Conservation (phyloP, 2,113 vertebrate species). For the Apistogramma diplotaenia region DNA sequence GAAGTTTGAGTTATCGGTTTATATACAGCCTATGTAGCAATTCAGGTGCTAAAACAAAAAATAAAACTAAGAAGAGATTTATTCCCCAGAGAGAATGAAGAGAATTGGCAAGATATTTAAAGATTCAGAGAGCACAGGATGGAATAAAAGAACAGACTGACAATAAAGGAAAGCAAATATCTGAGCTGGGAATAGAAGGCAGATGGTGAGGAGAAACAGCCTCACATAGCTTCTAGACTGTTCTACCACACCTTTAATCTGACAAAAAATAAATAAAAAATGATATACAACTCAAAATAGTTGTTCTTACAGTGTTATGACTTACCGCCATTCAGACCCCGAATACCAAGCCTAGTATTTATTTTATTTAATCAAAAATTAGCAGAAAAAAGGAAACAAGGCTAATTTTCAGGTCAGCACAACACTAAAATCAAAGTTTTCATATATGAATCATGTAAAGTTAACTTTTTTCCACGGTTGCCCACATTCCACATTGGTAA, state of each 20-base stretch:
- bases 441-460: neutral
- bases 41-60: neutral
- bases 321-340: neutral
- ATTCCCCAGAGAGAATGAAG: neutral
- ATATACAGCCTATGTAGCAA: neutral
- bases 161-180: conserved; percentile 24
- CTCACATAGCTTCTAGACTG: neutral
- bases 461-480: neutral
- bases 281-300: neutral
- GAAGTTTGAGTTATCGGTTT: neutral
- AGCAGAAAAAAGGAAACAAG: neutral
- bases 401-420: neutral
- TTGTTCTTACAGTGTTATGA: neutral
- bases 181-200: conserved; percentile 10
- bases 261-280: neutral
- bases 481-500: neutral
- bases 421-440: neutral
- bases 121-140: neutral
- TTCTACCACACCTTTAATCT: neutral
- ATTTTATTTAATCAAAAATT: neutral
- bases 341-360: neutral
- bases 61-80: neutral
- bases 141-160: conserved; percentile 8
- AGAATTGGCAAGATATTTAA: conserved; percentile 24
- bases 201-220: conserved; percentile 20